Conservation (phyloP, 2,113 vertebrate species). For the Dipodomys stephensi region DNA sequence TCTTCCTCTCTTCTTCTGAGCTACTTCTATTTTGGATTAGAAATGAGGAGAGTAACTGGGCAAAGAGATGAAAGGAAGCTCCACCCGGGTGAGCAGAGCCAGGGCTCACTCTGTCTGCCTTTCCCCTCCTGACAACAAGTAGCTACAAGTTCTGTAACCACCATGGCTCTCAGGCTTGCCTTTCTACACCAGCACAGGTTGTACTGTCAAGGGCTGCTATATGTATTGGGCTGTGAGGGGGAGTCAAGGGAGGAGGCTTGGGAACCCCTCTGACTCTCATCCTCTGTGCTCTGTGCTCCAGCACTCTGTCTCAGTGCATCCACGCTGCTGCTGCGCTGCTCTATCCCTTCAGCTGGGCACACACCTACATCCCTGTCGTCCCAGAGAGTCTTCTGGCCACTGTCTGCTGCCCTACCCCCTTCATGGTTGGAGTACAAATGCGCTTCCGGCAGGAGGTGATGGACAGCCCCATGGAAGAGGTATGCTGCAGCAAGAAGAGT, state of each 20-base stretch:
- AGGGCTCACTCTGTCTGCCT: neutral
- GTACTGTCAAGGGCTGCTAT: neutral
- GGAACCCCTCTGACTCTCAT: neutral
- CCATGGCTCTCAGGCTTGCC: neutral
- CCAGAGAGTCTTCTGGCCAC: conserved; percentile 94
- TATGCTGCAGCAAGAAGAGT: conserved; percentile 41
- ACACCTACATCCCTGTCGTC: conserved; percentile 97
- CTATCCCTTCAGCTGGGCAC: conserved; percentile 97
- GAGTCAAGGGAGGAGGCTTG: neutral
- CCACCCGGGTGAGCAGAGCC: neutral
- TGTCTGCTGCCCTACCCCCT: conserved; percentile 96
- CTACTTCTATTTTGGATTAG: neutral
- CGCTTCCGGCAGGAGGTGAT: conserved; percentile 87
- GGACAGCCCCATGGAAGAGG: conserved; percentile 92
- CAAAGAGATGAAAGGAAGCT: neutral
- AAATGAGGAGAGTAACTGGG: neutral
- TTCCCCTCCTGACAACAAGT: neutral
- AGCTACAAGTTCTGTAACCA: neutral
- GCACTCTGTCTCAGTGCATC: conserved; percentile 95
- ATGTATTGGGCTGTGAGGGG: neutral
- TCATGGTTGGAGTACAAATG: conserved; percentile 95
- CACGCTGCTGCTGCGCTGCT: conserved; percentile 95
- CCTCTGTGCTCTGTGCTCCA: conserved; percentile 74
- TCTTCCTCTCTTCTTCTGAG: neutral
- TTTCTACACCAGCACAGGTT: neutral